Percentiles rank a stretch among this genome's conserved stretches.
Conservation (phyloP, 2,113 vertebrate species). For the Gobius niger region DNA sequence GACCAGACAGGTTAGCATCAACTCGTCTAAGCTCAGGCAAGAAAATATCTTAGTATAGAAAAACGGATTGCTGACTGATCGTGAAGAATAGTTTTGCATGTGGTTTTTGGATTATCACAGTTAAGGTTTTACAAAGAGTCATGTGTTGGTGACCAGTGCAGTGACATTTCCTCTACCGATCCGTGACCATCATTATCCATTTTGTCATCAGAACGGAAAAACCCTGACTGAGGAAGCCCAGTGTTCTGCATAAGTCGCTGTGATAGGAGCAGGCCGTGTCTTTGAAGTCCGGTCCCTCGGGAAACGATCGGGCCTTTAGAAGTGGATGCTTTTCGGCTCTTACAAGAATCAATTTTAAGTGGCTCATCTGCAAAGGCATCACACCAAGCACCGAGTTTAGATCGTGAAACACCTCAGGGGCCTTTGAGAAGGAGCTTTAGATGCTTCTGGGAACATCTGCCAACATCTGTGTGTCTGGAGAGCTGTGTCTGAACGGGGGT, state of each 20-base stretch:
- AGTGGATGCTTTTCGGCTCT: background rate
- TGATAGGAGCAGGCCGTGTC: background rate
- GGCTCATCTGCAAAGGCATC: conserved; percentile 13
- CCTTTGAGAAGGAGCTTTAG: background rate
- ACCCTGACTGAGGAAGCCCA: background rate
- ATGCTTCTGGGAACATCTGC: conserved; percentile 3
- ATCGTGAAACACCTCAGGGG: conserved; percentile 25
- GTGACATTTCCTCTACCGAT: too few species aligned
- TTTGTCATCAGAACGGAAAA: background rate
- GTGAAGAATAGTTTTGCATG: too few species aligned
- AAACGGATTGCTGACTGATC: too few species aligned
- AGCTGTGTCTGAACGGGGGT: background rate
- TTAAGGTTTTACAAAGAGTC: too few species aligned
- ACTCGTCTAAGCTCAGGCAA: too few species aligned
- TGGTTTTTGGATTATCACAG: too few species aligned
- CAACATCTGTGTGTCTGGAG: conserved; percentile 1
- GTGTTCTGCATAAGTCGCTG: background rate
- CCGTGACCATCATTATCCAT: too few species aligned
- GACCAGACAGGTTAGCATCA: too few species aligned
- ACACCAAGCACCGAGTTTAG: conserved; percentile 15
- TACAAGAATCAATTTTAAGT: background rate
- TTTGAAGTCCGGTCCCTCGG: conserved; percentile 48
- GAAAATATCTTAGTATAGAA: too few species aligned
- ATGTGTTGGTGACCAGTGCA: too few species aligned
- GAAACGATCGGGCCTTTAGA: conserved; percentile 18